phyloP scores from a whole-genome alignment of 2,797 vertebrate species.

The Melanotaenia trifasciata region DNA sequence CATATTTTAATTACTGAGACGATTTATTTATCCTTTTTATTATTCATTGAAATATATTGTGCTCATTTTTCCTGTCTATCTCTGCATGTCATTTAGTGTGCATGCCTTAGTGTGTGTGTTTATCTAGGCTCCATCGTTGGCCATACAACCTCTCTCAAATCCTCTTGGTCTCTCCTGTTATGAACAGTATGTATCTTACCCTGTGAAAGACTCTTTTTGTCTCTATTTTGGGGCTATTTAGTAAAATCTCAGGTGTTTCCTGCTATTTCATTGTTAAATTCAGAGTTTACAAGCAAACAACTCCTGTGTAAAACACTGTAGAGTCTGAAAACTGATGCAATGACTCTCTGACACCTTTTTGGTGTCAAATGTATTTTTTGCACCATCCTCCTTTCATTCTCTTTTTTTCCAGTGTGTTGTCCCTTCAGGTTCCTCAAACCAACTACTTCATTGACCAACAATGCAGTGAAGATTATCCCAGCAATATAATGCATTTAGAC shows the following conservation, averaged over 20 bases:
- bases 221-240: not conserved
- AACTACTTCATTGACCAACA: conserved; percentile 31
- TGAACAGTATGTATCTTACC: not conserved
- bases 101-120: not conserved
- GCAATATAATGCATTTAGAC: conserved; percentile 42
- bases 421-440: conserved; percentile 33
- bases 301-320: not conserved
- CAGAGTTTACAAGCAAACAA: not conserved
- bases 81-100: conserved; percentile 11
- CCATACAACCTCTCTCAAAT: not conserved
- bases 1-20: conserved; percentile 47
- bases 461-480: conserved; percentile 32
- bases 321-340: not conserved
- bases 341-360: not conserved
- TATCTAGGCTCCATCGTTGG: conserved; percentile 10
- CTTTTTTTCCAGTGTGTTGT: conserved; percentile 11
- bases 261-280: conserved; percentile 6
- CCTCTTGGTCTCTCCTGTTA: not conserved
- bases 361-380: not conserved
- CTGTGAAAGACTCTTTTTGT: not conserved
- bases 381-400: not conserved
- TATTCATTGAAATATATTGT: conserved; percentile 39
- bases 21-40: conserved; percentile 32
- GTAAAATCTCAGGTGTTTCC: conserved; percentile 13
- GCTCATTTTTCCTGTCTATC: not conserved